Evolutionary conservation across 2,888 invertebrate genomes (phyloP).

Genomic region (Dryadula phaetusa): DNA sequence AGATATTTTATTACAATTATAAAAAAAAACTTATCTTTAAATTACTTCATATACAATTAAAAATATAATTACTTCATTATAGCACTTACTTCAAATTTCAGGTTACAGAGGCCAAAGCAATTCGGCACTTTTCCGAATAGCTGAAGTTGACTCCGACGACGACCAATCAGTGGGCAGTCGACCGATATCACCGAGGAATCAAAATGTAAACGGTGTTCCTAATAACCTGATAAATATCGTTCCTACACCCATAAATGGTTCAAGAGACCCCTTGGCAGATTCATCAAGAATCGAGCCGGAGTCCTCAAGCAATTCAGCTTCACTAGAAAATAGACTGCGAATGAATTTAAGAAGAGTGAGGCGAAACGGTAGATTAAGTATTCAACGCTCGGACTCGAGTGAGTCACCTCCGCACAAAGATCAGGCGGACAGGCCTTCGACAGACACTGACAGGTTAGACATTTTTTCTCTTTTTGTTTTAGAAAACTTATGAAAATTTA

Average conservation of each 20-base stretch:
- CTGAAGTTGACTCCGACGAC: constrained; percentile 86
- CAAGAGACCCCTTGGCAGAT: constrained; percentile 73
- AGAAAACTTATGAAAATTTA: no score
- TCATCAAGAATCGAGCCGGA: constrained; percentile 65
- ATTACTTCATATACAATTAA: no score
- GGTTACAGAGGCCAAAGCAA: constrained; percentile 78
- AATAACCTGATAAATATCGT: constrained; percentile 82
- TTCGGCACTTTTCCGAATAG: constrained; percentile 76
- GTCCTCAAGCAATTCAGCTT: constrained; percentile 57
- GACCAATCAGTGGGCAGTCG: constrained; percentile 79
- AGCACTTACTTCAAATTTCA: constrained; percentile 48
- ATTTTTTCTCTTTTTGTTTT: no score
- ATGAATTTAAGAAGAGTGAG: constrained; percentile 59
- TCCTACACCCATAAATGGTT: constrained; percentile 85
- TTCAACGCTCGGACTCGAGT: constrained; percentile 72
- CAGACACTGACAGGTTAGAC: no score
- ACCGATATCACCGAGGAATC: constrained; percentile 69
- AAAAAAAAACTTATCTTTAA: no score
- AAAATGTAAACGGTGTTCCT: constrained; percentile 59
- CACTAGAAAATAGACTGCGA: constrained; percentile 58
- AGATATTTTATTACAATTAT: no score
- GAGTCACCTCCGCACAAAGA: constrained; percentile 73
- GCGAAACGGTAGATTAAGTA: constrained; percentile 63
- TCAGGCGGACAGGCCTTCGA: constrained; percentile 53
- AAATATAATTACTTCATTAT: no score